A percentile compares a stretch with the other conserved stretches of the same genome.
These are phyloP conservation scores for Anarhynchus alexandrinus DNA, from an alignment of 2,113 vertebrate species.

Conservation along the genomic window DNA sequence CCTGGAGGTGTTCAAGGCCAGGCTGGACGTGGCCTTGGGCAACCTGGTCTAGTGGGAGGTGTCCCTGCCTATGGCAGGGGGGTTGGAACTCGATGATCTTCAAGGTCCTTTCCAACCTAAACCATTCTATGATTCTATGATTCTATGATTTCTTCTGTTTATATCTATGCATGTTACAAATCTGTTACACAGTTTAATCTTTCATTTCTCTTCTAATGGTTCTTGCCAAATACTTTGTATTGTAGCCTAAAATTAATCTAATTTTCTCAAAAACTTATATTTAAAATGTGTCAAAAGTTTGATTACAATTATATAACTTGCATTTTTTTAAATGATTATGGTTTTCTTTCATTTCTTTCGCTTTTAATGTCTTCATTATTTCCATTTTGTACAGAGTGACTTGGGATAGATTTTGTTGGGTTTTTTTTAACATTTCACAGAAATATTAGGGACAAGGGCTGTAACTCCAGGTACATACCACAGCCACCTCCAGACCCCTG, in stretches of 20 bases:
- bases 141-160: not conserved
- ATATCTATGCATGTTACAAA: not conserved
- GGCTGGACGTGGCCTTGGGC: no score
- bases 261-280: not conserved
- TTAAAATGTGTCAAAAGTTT: not conserved
- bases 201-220: not conserved
- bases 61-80: no score
- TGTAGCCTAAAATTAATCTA: not conserved
- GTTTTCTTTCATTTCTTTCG: not conserved
- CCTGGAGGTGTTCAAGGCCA: no score
- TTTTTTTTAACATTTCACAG: not conserved
- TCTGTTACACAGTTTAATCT: not conserved
- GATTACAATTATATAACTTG: not conserved
- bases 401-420: not conserved
- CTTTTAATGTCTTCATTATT: not conserved
- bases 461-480: not conserved
- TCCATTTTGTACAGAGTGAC: not conserved
- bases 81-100: no score
- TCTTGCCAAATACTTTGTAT: not conserved
- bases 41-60: no score
- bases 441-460: not conserved
- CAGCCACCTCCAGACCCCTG: not conserved
- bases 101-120: no score
- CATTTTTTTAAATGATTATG: not conserved
- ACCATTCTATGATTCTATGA: no score